Evolutionary conservation across 1,140 invertebrate species (phyloP).

Genomic region (Drosophila repleta): DNA sequence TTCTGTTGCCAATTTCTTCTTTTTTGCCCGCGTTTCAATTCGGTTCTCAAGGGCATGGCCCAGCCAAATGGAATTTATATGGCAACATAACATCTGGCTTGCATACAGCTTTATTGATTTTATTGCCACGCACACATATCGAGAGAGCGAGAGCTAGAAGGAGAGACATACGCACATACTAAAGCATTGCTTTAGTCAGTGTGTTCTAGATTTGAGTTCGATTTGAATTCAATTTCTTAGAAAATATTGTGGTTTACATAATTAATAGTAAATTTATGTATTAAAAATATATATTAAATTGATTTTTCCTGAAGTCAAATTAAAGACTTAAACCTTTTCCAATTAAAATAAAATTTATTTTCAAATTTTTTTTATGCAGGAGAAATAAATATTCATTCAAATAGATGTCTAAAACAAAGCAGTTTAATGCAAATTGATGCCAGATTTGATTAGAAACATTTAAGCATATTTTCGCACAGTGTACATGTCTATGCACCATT

Average conservation of each 20-base stretch:
- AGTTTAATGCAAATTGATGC: not conserved
- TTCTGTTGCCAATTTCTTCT: conserved; percentile 6
- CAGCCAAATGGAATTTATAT: conserved; percentile 66
- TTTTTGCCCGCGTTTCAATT: conserved; percentile 29
- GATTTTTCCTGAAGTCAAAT: no score
- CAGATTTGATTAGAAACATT: not conserved
- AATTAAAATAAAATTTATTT: no score
- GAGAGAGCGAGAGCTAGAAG: no score
- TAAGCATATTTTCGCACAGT: not conserved
- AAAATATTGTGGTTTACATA: no score
- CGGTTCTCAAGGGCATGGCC: conserved; percentile 69
- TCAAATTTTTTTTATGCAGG: no score
- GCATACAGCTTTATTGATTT: conserved; percentile 69
- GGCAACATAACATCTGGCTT: conserved; percentile 57
- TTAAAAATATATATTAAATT: no score
- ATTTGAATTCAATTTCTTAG: not conserved
- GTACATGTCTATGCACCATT: conserved; percentile 2
- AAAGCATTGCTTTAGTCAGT: not conserved
- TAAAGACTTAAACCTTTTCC: no score
- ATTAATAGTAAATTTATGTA: no score
- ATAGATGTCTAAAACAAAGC: no score
- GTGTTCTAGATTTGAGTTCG: not conserved
- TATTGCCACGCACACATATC: conserved; percentile 39
- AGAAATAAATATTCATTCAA: no score
- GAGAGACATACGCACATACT: not conserved